These are phyloP conservation scores for Drosophila lacertosa DNA, from an alignment of 1,140 invertebrate species.

Conservation along the genomic window DNA sequence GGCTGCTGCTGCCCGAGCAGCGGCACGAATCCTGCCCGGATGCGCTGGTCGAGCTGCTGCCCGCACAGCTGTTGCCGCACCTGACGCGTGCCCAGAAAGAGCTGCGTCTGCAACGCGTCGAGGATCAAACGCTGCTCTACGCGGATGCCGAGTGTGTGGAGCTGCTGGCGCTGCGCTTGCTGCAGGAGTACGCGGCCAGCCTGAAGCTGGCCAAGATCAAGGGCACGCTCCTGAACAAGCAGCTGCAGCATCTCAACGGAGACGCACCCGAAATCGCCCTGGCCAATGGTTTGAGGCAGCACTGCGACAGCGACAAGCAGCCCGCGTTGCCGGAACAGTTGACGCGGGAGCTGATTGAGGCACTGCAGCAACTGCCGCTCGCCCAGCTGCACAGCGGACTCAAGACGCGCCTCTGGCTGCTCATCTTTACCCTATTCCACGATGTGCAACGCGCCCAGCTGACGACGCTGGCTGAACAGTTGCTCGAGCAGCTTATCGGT, in stretches of 20 bases:
- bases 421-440: constrained; percentile 39
- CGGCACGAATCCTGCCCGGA: constrained; percentile 2
- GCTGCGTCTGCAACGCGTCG: constrained; percentile 18
- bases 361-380: constrained; percentile 46
- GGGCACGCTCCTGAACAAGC: constrained; percentile 39
- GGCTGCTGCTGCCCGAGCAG: constrained; percentile 41
- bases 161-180: constrained; percentile 34
- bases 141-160: constrained; percentile 60
- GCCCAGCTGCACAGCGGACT: constrained; percentile 36
- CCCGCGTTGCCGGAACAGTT: constrained; percentile 23
- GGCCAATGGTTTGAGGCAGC: constrained; percentile 6
- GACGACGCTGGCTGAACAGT: neutral
- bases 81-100: constrained; percentile 50
- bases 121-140: neutral
- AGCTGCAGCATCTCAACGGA: constrained; percentile 10
- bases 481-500: constrained; percentile 59
- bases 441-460: constrained; percentile 36
- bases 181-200: constrained; percentile 17
- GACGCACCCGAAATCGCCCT: constrained; percentile 4
- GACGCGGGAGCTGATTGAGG: constrained; percentile 25
- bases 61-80: constrained; percentile 16
- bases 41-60: constrained; percentile 44
- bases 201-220: constrained; percentile 38
- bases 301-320: constrained; percentile 6
- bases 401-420: constrained; percentile 56